These are phyloP conservation scores for Siniperca chuatsi DNA, from an alignment of 2,113 vertebrate species.

Conservation along the genomic window DNA sequence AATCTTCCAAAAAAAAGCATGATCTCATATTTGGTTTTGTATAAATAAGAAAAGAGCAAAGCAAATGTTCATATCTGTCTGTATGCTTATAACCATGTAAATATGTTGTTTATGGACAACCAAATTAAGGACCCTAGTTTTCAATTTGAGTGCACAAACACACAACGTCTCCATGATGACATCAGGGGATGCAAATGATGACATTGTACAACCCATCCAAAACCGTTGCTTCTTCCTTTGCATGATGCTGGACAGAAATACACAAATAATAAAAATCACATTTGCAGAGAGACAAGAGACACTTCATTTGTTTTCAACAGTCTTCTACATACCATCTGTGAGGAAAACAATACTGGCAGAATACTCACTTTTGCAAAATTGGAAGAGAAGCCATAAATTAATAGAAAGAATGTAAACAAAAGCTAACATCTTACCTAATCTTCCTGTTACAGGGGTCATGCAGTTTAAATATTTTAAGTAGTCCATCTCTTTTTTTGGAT, in stretches of 20 bases:
- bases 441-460: conserved; percentile 13
- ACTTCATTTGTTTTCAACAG: conserved; percentile 1
- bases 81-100: conserved; percentile 6
- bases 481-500: neutral
- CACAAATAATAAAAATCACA: conserved; percentile 12
- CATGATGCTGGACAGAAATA: conserved; percentile 17
- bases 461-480: conserved; percentile 21
- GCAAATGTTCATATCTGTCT: conserved; percentile 28
- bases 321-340: neutral
- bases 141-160: conserved; percentile 26
- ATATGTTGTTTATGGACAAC: conserved; percentile 42
- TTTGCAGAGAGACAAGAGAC: conserved; percentile 1
- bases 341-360: conserved; percentile 1
- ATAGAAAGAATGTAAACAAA: conserved; percentile 18
- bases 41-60: conserved; percentile 39
- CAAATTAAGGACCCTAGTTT: conserved; percentile 27
- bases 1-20: conserved; percentile 31
- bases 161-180: conserved; percentile 26
- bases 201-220: conserved; percentile 5
- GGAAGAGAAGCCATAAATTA: neutral
- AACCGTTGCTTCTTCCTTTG: conserved; percentile 17
- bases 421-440: conserved; percentile 8
- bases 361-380: neutral
- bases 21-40: conserved; percentile 36
- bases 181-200: conserved; percentile 16